Evolutionary conservation across 2,888 invertebrate species (phyloP), one percentile per base, ranked within the genome.

Genomic region (Bombyx huttoni): DNA sequence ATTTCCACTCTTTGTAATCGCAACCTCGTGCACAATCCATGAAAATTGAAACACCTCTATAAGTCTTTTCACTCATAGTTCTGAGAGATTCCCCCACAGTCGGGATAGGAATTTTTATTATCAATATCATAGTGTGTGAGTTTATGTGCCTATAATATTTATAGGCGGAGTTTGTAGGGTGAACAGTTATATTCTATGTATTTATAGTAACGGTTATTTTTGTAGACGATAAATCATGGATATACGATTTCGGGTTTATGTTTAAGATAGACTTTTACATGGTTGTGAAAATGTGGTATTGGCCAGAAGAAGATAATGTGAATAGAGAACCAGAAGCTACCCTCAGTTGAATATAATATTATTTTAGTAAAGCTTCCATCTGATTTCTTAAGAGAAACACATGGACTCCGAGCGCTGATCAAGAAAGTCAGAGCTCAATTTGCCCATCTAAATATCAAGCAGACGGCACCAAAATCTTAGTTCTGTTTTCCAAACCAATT

Each of bases 41-140:
- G 24, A 24, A 40, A 40, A 12, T 5, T 40, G 8, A 40, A 40
- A 40, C 3, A 3, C 9, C 12, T 40, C 40, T 0, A 40, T 1
- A 40, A 40, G 12, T 40, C 40, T 40, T 10, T 40, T 40, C 24
- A 24, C 24, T 24, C 24, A 24, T 24, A 24, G 24, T 24, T 24
- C 40, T 40, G 2, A 40, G 12, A 40, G 40, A 8, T 10, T 10
- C 40, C 40, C 40, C 40, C 12, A 63, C 62, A 67, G 68, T 64
- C 52, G 51, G 53, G 54, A 51, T 64, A 68, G 73, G 77, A 78
- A 78, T 80, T 80, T 81, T 76, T 81, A 81, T 75, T 77, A 74
- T 78, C 77, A 77, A 80, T 78, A 80, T 75, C 68, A 72, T 68
- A 67, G 68, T 70, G 65, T 65, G 61, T 64, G 60, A 64, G 66